A percentile compares a stretch with the other conserved stretches of the same genome.
Conservation (phyloP, 2,888 invertebrate genomes). For the Meta bourneti region DNA sequence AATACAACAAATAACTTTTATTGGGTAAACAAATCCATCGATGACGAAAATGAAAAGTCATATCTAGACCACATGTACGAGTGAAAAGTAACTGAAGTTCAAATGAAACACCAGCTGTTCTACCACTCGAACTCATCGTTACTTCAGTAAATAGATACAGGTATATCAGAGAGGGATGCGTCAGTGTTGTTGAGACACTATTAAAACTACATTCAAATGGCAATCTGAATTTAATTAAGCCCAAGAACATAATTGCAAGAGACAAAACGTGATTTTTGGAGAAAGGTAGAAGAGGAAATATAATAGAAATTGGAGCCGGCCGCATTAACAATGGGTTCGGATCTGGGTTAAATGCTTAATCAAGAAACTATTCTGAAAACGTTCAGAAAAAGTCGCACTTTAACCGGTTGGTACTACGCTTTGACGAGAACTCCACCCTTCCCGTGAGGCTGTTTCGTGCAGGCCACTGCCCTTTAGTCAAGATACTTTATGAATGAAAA, state of each 20-base stretch:
- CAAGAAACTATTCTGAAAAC: conserved; percentile 20
- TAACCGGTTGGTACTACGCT: conserved; percentile 49
- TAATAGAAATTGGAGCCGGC: neutral
- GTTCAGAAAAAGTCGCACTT: conserved; percentile 14
- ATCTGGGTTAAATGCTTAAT: conserved; percentile 49
- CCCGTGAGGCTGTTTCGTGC: conserved; percentile 37
- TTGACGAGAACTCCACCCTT: conserved; percentile 49
- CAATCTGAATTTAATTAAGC: too few species aligned
- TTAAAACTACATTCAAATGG: neutral
- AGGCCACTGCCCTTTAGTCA: conserved; percentile 58
- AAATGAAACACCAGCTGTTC: neutral
- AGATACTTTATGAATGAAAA: conserved; percentile 38
- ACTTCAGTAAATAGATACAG: neutral
- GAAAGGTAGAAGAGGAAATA: too few species aligned
- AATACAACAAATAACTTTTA: too few species aligned
- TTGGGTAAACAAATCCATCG: neutral
- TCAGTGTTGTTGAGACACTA: neutral
- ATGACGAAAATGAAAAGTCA: neutral
- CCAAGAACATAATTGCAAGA: too few species aligned
- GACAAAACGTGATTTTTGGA: too few species aligned
- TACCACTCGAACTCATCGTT: neutral
- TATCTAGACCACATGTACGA: neutral
- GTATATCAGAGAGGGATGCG: neutral
- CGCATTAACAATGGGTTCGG: conserved; percentile 8
- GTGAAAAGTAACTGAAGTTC: neutral